These are phyloP conservation scores for Brachionus koreanus DNA, from an alignment of 1,140 invertebrate genomes.

Conservation along the genomic window DNA sequence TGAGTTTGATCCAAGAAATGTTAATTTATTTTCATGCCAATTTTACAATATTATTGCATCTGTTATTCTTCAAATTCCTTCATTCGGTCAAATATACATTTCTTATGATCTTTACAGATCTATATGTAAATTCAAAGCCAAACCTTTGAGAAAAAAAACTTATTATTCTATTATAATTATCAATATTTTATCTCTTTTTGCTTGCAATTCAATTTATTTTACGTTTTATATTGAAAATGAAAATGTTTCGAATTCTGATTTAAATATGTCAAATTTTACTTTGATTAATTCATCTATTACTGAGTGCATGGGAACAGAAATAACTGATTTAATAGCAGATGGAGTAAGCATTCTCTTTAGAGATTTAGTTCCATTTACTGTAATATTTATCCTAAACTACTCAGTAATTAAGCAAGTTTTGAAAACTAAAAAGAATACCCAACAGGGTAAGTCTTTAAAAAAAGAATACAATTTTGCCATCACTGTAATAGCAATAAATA, in stretches of 20 bases:
- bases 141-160: neutral
- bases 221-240: neutral
- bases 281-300: neutral
- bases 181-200: neutral
- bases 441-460: neutral
- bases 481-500: neutral
- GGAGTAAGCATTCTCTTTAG: neutral
- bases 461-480: conserved; percentile 10
- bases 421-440: neutral
- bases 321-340: conserved; percentile 19
- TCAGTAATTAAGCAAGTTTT: neutral
- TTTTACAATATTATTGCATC: neutral
- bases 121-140: neutral
- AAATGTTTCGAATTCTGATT: neutral
- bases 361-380: neutral
- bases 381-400: neutral
- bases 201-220: conserved; percentile 3
- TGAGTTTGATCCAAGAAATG: neutral
- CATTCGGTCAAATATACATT: neutral
- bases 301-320: neutral
- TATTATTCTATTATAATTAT: neutral
- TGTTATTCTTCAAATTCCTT: neutral
- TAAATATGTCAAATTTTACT: neutral
- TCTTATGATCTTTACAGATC: conserved; percentile 1
- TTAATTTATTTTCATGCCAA: neutral